These are phyloP conservation scores for Corydoras maculifer DNA, from an alignment of 2,113 vertebrate species.

Conservation along the genomic window DNA sequence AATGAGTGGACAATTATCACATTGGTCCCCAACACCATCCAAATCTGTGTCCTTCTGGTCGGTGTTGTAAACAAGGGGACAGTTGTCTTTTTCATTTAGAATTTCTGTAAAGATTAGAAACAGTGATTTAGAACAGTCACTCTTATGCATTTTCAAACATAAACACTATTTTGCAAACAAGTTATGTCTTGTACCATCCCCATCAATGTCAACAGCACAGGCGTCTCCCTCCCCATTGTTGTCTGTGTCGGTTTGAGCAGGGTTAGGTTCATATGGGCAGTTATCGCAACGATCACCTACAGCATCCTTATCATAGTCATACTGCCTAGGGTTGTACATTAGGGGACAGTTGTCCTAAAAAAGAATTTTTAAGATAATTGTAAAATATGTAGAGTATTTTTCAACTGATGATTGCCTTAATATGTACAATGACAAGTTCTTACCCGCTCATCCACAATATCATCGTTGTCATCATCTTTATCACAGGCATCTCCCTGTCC, in stretches of 20 bases:
- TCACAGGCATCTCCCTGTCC: conserved; percentile 89
- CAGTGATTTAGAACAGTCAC: neutral
- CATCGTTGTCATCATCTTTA: conserved; percentile 90
- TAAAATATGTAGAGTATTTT: too few relatives aligned
- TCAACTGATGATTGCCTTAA: neutral
- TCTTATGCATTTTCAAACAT: neutral
- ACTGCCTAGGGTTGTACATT: conserved; percentile 87
- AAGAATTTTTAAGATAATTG: too few relatives aligned
- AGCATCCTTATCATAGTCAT: conserved; percentile 89
- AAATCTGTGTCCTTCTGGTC: conserved; percentile 90
- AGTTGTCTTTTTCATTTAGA: conserved; percentile 90
- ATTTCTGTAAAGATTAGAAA: conserved; percentile 64
- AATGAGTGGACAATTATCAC: conserved; percentile 90
- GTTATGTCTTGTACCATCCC: conserved; percentile 72
- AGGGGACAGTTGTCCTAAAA: conserved; percentile 90
- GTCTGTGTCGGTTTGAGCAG: conserved; percentile 86
- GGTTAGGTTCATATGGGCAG: conserved; percentile 89
- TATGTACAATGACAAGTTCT: conserved; percentile 35
- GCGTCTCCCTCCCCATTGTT: conserved; percentile 87
- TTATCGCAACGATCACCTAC: conserved; percentile 94
- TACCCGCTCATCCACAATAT: conserved; percentile 85
- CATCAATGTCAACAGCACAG: conserved; percentile 91
- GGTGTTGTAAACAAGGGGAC: conserved; percentile 88
- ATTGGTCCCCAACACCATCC: conserved; percentile 91
- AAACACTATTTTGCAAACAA: neutral